A percentile compares a stretch with the other conserved stretches of the same genome.
Evolutionary conservation across 2,888 invertebrate species (phyloP).

Genomic region (Ptychoptera albimana): DNA sequence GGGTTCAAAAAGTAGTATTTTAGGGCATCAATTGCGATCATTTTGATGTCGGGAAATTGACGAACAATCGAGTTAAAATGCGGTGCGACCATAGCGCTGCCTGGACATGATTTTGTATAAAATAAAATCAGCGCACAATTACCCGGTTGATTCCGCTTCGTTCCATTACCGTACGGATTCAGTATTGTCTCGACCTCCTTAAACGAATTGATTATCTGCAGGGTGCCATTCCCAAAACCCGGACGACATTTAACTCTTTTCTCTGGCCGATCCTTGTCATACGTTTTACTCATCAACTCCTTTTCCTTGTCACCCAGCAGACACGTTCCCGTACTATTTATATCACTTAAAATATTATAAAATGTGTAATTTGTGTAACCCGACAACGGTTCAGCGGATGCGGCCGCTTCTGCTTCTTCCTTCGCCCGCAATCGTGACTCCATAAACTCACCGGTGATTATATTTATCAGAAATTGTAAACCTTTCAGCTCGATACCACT

Average conservation of each 20-base stretch:
- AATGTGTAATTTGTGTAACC: constrained; percentile 22
- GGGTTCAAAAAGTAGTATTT: constrained; percentile 72
- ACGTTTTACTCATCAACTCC: constrained; percentile 15
- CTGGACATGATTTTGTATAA: constrained; percentile 79
- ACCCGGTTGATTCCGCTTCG: constrained; percentile 44
- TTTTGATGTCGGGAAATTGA: constrained; percentile 70
- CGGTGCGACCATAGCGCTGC: constrained; percentile 78
- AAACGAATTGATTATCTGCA: constrained; percentile 21
- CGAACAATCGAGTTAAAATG: constrained; percentile 80
- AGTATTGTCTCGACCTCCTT: constrained; percentile 24
- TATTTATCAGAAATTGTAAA: constrained; percentile 8
- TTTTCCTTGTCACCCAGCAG: constrained; percentile 15
- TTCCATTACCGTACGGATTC: constrained; percentile 25
- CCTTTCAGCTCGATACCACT: constrained; percentile 9
- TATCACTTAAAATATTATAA: constrained; percentile 17
- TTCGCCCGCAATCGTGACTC: constrained; percentile 4
- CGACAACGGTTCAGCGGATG: constrained; percentile 7
- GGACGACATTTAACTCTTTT: constrained; percentile 22
- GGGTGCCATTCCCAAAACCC: constrained; percentile 12
- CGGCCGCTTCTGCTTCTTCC: background rate
- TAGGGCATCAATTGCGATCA: constrained; percentile 81
- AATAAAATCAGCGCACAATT: constrained; percentile 71
- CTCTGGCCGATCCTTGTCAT: constrained; percentile 3
- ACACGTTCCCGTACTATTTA: constrained; percentile 17
- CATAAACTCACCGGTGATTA: constrained; percentile 10